These are phyloP conservation scores for Glandiceps talaboti DNA, from an alignment of 53 echinoderm and acorn worm genomes.

Conservation along the genomic window DNA sequence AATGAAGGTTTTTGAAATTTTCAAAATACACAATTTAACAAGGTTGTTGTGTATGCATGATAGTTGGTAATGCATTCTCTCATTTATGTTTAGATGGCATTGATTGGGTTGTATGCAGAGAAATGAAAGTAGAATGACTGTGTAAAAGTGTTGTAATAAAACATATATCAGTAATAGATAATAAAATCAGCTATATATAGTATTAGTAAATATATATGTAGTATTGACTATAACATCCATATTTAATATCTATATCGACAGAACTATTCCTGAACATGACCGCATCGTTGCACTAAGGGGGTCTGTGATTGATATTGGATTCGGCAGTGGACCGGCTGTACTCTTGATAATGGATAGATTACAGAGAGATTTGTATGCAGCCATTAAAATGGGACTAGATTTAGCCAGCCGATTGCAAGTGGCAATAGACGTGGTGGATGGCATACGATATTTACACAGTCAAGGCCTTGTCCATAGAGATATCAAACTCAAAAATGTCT, in stretches of 20 bases:
- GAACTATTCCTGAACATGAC: slow-evolving; percentile 79
- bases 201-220: not conserved
- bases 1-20: too few relatives aligned
- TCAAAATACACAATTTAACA: too few relatives aligned
- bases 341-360: slow-evolving; percentile 90
- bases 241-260: slow-evolving; percentile 13
- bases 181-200: too few relatives aligned
- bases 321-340: slow-evolving; percentile 78
- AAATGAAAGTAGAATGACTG: too few relatives aligned
- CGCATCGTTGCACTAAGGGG: slow-evolving; percentile 74
- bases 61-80: too few relatives aligned
- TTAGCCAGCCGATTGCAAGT: slow-evolving; percentile 75
- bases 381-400: slow-evolving; percentile 81
- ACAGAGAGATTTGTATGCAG: slow-evolving; percentile 80
- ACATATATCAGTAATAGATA: too few relatives aligned
- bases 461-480: slow-evolving; percentile 90
- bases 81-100: too few relatives aligned
- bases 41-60: too few relatives aligned
- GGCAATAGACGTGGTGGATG: slow-evolving; percentile 90
- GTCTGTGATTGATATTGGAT: slow-evolving; percentile 86
- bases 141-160: too few relatives aligned
- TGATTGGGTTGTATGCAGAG: too few relatives aligned
- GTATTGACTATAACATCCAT: not conserved
- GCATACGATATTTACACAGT: slow-evolving; percentile 88
- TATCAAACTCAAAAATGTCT: slow-evolving; percentile 94